Evolutionary conservation across 2,797 vertebrate species (phyloP), one percentile per base, ranked within the genome.

Genomic region (Enteromius fasciolatus): DNA sequence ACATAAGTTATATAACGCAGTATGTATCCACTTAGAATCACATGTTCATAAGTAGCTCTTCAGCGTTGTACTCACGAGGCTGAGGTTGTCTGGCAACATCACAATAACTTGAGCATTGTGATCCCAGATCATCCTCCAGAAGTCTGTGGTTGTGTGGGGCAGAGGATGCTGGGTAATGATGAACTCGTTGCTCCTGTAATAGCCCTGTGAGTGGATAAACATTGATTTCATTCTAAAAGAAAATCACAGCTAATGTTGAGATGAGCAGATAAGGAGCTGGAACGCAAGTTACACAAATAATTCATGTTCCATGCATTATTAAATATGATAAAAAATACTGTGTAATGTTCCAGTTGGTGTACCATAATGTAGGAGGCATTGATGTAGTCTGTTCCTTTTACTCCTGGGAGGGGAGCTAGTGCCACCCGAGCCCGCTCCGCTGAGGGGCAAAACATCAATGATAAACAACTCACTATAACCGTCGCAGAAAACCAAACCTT

Each of bases 81-180:
- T 95, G 89, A 97, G 97, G 95, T 97, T 98, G 92, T 99, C 98
- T 0, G 98, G 97, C 93, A 99, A 92, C 98, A 99, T 99, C 93
- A 99, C 96, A 31, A 99, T 99, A 90, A 99, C 98, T 93, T 99
- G 98, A 83, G 97, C 97, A 0, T 99, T 99, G 89, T 99, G 98
- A 92, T 99, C 98, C 98, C 98, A 99, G 88, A 99, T 99, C 98
- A 99, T 99, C 87, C 98, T 93, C 98, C 98, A 99, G 94, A 99
- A 99, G 88, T 99, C 98, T 90, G 97, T 99, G 88, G 97, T 99
- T 1, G 98, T 99, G 85, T 99, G 97, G 84, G 98, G 98, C 93
- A 99, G 94, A 46, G 98, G 98, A 92, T 99, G 98, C 94, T 99
- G 98, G 89, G 97, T 99, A 91, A 99, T 96, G 91, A 99, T 98